A percentile compares a stretch with the other conserved stretches of the same genome.
These are phyloP conservation scores for zebrafish (Danio rerio) DNA, from an alignment of 2,113 vertebrate species.

Conservation along the genomic window DNA sequence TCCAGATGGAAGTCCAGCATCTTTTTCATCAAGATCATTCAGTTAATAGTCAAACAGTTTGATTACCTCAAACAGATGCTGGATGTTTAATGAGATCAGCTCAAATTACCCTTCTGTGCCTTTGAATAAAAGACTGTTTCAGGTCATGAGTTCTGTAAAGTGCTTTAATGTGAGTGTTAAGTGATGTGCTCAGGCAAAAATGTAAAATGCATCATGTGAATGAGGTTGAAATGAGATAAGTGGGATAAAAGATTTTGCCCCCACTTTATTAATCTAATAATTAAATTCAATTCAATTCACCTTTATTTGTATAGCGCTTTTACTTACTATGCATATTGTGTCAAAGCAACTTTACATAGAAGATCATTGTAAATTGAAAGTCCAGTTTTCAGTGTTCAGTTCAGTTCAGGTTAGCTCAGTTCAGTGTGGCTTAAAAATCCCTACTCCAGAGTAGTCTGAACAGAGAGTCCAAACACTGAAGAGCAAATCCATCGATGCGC, in stretches of 20 bases:
- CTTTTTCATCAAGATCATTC: conserved; percentile 20
- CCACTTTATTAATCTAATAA: too few relatives aligned
- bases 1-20: conserved; percentile 18
- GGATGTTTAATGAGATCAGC: conserved; percentile 25
- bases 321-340: too few relatives aligned
- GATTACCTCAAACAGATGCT: conserved; percentile 11
- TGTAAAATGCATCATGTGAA: neutral
- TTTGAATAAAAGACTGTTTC: conserved; percentile 25
- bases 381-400: too few relatives aligned
- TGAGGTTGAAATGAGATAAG: neutral
- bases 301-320: too few relatives aligned
- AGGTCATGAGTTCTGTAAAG: conserved; percentile 28
- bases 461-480: too few relatives aligned
- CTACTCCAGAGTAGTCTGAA: too few relatives aligned
- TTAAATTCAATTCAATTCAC: too few relatives aligned
- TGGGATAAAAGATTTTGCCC: neutral
- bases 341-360: too few relatives aligned
- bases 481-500: too few relatives aligned
- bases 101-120: neutral
- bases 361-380: too few relatives aligned
- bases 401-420: too few relatives aligned
- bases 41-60: conserved; percentile 3
- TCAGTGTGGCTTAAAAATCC: too few relatives aligned
- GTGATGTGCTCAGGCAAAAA: neutral
- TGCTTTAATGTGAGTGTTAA: neutral